These are phyloP conservation scores for Echinops telfairi DNA, from an alignment of 2,113 vertebrate genomes.

Conservation along the genomic window DNA sequence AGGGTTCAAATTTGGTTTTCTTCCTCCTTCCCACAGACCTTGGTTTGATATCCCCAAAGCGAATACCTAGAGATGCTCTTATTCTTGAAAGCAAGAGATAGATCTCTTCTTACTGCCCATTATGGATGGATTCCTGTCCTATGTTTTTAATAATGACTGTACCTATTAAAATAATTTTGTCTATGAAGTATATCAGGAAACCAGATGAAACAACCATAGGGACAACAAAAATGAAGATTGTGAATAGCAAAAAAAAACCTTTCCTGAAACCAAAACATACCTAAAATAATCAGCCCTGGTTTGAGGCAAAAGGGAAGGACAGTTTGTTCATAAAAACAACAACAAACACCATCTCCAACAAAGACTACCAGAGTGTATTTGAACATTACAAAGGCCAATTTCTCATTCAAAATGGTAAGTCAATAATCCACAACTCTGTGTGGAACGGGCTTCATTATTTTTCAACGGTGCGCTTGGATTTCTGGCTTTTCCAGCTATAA, in stretches of 20 bases:
- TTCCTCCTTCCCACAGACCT: constrained; percentile 33
- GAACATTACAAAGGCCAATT: constrained; percentile 67
- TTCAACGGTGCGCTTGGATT: constrained; percentile 24
- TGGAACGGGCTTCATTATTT: constrained; percentile 25
- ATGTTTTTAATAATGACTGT: constrained; percentile 55
- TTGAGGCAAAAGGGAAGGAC: constrained; percentile 29
- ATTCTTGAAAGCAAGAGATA: constrained; percentile 42
- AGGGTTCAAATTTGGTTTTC: constrained; percentile 60
- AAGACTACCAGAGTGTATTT: constrained; percentile 71
- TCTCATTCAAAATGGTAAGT: constrained; percentile 72
- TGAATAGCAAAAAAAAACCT: constrained; percentile 22
- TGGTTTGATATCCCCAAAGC: constrained; percentile 51
- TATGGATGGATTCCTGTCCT: constrained; percentile 45
- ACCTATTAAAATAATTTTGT: constrained; percentile 61
- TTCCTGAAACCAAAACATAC: constrained; percentile 62
- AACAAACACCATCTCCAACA: constrained; percentile 80
- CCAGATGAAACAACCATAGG: constrained; percentile 13
- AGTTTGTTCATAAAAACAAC: constrained; percentile 41
- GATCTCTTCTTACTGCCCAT: constrained; percentile 46
- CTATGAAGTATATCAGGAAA: constrained; percentile 52
- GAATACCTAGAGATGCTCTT: constrained; percentile 33
- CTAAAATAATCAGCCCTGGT: constrained; percentile 38
- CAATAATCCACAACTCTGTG: constrained; percentile 56
- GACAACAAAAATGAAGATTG: constrained; percentile 49
- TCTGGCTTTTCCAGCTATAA: constrained; percentile 38